A percentile compares a stretch with the other conserved stretches of the same genome.
phyloP scores from a whole-genome alignment of 2,113 vertebrate species.

The Megaptera novaeangliae region DNA sequence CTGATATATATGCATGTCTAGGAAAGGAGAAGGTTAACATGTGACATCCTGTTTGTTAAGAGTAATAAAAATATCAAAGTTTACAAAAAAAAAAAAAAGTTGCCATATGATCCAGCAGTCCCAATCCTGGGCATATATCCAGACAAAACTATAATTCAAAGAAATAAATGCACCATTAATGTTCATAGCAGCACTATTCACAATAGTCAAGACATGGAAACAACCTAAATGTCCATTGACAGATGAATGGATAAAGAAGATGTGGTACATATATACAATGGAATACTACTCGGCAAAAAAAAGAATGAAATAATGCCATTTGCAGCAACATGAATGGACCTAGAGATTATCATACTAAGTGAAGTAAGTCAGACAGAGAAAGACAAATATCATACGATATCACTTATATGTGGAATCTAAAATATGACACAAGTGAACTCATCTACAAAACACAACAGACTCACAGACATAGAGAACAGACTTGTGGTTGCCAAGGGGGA shows the following conservation, averaged over 20 bases:
- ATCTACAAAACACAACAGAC: not conserved
- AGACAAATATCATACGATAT: fast-evolving
- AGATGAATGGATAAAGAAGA: not conserved
- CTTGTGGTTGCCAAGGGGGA: not conserved
- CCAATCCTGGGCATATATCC: not conserved
- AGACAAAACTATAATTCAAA: not conserved
- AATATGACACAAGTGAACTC: fast-evolving
- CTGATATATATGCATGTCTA: not conserved
- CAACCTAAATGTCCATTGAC: not conserved
- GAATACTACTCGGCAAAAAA: fast-evolving
- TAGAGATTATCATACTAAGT: fast-evolving
- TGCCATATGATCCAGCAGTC: not conserved
- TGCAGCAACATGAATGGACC: fast-evolving
- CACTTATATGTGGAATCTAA: not conserved
- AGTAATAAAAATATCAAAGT: not conserved
- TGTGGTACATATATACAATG: fast-evolving
- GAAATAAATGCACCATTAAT: fast-evolving
- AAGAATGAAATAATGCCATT: fast-evolving
- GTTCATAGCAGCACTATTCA: fast-evolving
- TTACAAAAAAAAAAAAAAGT: not conserved
- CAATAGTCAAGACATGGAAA: not conserved
- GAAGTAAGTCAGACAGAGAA: not conserved
- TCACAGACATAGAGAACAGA: not conserved
- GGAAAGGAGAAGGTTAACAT: not conserved
- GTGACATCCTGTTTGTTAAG: not conserved